Percentiles rank a stretch among this genome's conserved stretches.
These are phyloP conservation scores for Philaethria dido DNA, from an alignment of 2,888 invertebrate genomes.

Conservation along the genomic window DNA sequence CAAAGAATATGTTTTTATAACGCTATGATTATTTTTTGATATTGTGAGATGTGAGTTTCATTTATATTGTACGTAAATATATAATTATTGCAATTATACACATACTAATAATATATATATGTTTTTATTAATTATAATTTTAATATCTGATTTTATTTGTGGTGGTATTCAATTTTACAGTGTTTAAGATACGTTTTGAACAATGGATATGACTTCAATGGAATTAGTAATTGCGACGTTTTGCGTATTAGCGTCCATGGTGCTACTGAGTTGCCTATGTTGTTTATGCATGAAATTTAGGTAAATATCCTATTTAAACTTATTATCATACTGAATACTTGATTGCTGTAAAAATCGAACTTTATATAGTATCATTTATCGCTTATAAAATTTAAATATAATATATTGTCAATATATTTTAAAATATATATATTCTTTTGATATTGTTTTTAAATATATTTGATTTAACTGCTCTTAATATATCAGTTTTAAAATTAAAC, in stretches of 20 bases:
- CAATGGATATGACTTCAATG: conserved; percentile 51
- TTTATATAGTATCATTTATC: neutral
- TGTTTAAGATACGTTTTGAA: conserved; percentile 24
- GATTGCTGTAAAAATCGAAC: neutral
- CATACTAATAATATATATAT: neutral
- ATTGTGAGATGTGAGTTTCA: neutral
- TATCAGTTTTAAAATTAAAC: neutral
- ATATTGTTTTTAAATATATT: too few relatives aligned
- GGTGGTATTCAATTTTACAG: neutral
- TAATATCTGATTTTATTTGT: neutral
- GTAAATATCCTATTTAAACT: conserved; percentile 46
- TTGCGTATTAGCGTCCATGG: conserved; percentile 55
- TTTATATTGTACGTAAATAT: neutral
- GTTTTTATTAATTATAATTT: neutral
- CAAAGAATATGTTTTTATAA: too few relatives aligned
- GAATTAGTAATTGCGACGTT: conserved; percentile 57
- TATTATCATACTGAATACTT: neutral
- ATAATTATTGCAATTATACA: neutral
- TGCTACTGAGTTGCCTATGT: conserved; percentile 58
- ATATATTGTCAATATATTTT: too few relatives aligned
- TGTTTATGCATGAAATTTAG: conserved; percentile 68
- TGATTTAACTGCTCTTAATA: too few relatives aligned
- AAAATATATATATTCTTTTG: too few relatives aligned
- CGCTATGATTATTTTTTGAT: neutral
- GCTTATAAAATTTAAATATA: too few relatives aligned